These are phyloP conservation scores for Globodera ellingtonae DNA, from an alignment of 1,140 invertebrate genomes.

Conservation along the genomic window DNA sequence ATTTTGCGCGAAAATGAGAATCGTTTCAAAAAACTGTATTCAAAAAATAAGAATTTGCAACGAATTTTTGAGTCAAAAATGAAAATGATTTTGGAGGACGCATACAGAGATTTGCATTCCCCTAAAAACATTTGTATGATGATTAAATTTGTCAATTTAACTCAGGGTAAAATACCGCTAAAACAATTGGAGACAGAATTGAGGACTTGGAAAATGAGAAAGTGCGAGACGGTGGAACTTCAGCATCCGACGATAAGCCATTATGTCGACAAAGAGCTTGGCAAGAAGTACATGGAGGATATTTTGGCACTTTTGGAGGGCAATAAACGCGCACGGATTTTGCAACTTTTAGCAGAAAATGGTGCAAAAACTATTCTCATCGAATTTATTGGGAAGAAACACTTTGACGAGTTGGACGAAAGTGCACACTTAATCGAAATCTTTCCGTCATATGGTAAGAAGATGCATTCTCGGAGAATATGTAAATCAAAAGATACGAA, in stretches of 20 bases:
- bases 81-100: not conserved
- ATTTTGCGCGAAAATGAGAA: not conserved
- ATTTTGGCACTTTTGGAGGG: not conserved
- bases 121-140: not conserved
- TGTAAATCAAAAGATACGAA: too few species aligned
- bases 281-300: not conserved
- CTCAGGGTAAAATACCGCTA: not conserved
- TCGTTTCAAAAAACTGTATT: not conserved
- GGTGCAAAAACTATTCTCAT: not conserved
- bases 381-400: not conserved
- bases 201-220: not conserved
- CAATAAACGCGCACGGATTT: not conserved
- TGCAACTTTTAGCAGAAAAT: not conserved
- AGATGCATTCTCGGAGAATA: too few species aligned
- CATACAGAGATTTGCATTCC: not conserved
- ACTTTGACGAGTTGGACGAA: too few species aligned
- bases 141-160: not conserved
- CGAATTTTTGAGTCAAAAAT: not conserved
- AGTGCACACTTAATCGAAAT: too few species aligned
- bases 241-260: not conserved
- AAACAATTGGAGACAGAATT: not conserved
- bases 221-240: not conserved
- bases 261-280: not conserved
- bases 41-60: not conserved
- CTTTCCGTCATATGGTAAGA: too few species aligned